phyloP scores from a whole-genome alignment of 2,797 vertebrate species.

The Menidia menidia region DNA sequence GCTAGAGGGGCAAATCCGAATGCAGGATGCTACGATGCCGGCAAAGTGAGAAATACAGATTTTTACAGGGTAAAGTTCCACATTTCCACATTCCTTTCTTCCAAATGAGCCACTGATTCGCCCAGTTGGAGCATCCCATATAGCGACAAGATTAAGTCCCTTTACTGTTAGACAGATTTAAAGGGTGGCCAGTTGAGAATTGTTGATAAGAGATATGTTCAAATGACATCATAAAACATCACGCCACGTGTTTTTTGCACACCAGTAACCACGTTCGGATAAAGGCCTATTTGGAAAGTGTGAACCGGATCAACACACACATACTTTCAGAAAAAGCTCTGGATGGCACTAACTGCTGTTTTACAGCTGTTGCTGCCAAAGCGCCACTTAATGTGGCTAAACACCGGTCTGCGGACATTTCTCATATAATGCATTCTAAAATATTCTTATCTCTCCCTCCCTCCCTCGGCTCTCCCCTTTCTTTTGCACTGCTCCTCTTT shows the following conservation, averaged over 20 bases:
- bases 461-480: constrained; percentile 38
- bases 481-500: constrained; percentile 30
- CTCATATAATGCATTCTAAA: constrained; percentile 22
- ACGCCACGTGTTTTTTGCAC: neutral
- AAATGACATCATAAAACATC: neutral
- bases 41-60: too few species aligned
- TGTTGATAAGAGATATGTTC: neutral
- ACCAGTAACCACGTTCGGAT: neutral
- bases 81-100: neutral
- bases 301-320: neutral
- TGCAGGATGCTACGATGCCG: too few species aligned
- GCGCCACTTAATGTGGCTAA: neutral
- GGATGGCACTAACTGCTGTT: neutral
- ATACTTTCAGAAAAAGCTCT: neutral
- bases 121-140: neutral
- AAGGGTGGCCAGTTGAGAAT: neutral
- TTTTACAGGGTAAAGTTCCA: too few species aligned
- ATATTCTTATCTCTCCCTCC: constrained; percentile 40
- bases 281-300: neutral
- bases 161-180: neutral
- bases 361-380: constrained; percentile 1
- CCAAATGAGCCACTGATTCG: neutral
- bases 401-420: constrained; percentile 4
- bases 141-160: neutral
- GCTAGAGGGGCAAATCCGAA: neutral